Base-by-base conservation (phyloP, 2,797 vertebrate species). In the Mionectes olivaceus region DNA sequence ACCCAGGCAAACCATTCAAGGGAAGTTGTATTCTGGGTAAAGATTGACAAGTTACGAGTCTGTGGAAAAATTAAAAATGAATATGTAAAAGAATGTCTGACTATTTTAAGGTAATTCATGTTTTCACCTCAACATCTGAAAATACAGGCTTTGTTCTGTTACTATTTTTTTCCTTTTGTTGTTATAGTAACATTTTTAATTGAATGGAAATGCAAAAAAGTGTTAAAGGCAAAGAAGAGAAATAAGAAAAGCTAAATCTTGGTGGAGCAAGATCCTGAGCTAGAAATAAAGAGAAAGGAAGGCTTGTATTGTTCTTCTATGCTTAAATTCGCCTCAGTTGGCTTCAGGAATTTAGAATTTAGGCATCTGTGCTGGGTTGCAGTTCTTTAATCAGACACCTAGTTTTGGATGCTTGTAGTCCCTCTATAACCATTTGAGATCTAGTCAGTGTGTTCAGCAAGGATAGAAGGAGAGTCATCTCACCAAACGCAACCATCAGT, bases 31-130 rank as follows among this genome's bases (percentile, higher is more conserved):
- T 82, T 88, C n/a, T 63, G 19, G 5, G 35, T 67, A 74, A 83
- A 83, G 83, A 90, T 1, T 87, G 80, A 89, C 70, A 93, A 73
- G 53, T 69, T 82, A 61, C 1, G 1, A 89, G 44, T 44, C 79
- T 59, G 16, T 81, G 50, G 41, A 91, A 95, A 90, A 91, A 47
- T 39, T 64, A 35, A 68, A 90, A 94, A 68, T 52, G 2, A 83
- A 33, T 69, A 63, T 52, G 19, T 61, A 86, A 91, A 80, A 79
- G 33, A 63, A 52, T 41, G 19, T 32, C 53, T 90, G 30, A 33
- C 28, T 94, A 68, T 78, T 89, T 83, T 55, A 91, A 91, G 25
- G 39, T 68, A 93, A 86, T 84, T 95, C 35, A n/a, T 79, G 64
- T 63, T 88, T 89, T 88, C 50, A 80, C 37, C 43, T 91, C 53